A percentile compares a stretch with the other conserved stretches of the same genome.
phyloP scores from a whole-genome alignment of 2,797 vertebrate species.

The Myotis vivesi region DNA sequence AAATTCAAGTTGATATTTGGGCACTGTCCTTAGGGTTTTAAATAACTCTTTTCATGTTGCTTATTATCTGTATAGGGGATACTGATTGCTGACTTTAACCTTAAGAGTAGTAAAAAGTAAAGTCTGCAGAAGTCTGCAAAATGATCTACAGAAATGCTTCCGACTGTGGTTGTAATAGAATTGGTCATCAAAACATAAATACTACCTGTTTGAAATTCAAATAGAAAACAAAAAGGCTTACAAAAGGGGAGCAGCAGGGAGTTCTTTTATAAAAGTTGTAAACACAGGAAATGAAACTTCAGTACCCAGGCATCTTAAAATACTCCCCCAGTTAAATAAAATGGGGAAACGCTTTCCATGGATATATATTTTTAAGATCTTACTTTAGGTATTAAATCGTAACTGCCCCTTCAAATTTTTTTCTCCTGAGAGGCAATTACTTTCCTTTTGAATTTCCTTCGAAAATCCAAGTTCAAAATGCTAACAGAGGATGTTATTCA shows the following conservation, averaged over 20 bases:
- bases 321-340: constrained; percentile 54
- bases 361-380: constrained; percentile 49
- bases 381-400: constrained; percentile 40
- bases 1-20: constrained; percentile 18
- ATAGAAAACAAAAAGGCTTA: constrained; percentile 51
- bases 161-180: constrained; percentile 33
- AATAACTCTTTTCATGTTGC: constrained; percentile 30
- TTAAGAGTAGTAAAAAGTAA: constrained; percentile 73
- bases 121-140: constrained; percentile 61
- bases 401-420: neutral
- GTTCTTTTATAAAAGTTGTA: constrained; percentile 58
- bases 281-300: constrained; percentile 70
- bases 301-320: constrained; percentile 65
- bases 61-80: constrained; percentile 2
- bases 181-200: constrained; percentile 48
- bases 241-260: constrained; percentile 22
- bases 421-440: constrained; percentile 60
- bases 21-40: neutral
- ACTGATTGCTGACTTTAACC: constrained; percentile 68
- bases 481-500: constrained; percentile 77
- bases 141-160: constrained; percentile 27
- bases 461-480: constrained; percentile 71
- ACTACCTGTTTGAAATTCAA: constrained; percentile 65
- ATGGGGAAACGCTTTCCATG: constrained; percentile 49
- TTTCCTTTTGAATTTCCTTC: constrained; percentile 59